phyloP scores from a whole-genome alignment of 2,888 invertebrate genomes.

The Cantharis lateralis region DNA sequence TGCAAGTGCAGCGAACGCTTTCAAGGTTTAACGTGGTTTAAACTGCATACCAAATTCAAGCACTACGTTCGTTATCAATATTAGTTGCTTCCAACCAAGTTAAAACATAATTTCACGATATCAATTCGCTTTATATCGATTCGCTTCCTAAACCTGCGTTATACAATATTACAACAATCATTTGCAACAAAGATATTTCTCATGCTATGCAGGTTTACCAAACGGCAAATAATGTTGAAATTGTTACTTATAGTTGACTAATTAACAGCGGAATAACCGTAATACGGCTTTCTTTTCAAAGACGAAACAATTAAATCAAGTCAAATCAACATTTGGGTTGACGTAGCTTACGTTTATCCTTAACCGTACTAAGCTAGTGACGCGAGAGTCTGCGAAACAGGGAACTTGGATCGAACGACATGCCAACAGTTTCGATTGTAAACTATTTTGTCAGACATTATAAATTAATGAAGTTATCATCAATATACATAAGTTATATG shows the following conservation, averaged over 20 bases:
- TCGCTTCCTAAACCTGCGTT: not conserved
- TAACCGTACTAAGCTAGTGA: slow-evolving; percentile 11
- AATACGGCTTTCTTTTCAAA: not conserved
- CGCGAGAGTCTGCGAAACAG: slow-evolving; percentile 24
- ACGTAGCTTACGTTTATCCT: slow-evolving; percentile 7
- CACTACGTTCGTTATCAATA: not conserved
- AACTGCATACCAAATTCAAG: slow-evolving; percentile 46
- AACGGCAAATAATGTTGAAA: not conserved
- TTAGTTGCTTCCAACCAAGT: slow-evolving; percentile 34
- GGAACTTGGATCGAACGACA: not conserved
- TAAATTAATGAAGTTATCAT: not conserved
- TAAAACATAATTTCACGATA: slow-evolving; percentile 44
- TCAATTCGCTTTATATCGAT: not conserved
- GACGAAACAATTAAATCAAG: not conserved
- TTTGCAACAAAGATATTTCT: not conserved
- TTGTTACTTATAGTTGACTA: not conserved
- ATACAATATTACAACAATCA: not conserved
- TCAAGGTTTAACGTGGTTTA: slow-evolving; percentile 48
- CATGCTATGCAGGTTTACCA: not conserved
- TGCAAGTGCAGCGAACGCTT: slow-evolving; percentile 59
- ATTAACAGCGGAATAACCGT: not conserved
- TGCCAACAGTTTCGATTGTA: slow-evolving; percentile 27
- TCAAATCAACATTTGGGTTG: not conserved
- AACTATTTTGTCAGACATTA: slow-evolving; percentile 26
- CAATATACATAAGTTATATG: not conserved